Conservation (phyloP, 2,113 vertebrate genomes). For the Coturnix japonica region DNA sequence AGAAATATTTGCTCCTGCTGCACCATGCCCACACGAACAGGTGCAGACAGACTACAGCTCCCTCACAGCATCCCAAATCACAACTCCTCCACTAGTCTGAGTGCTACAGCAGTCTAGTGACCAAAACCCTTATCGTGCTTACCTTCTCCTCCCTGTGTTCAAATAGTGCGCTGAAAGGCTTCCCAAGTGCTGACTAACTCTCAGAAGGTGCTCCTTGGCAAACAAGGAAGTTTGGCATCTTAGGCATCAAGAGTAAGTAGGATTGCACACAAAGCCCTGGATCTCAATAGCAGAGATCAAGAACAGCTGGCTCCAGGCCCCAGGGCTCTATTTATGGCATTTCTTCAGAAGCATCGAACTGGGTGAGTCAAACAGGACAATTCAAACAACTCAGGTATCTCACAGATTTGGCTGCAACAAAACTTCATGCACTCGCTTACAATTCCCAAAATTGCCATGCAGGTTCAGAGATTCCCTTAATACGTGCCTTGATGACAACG, state of each 20-base stretch:
- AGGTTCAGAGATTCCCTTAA: not conserved
- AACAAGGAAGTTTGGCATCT: not conserved
- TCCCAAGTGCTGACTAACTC: not conserved
- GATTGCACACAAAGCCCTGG: not conserved
- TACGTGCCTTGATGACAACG: not conserved
- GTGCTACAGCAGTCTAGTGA: not conserved
- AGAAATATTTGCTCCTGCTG: constrained; percentile 5
- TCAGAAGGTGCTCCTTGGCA: not conserved
- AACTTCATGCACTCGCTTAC: not conserved
- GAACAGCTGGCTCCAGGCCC: not conserved
- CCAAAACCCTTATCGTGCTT: not conserved
- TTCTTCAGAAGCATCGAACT: not conserved
- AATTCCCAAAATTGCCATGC: not conserved
- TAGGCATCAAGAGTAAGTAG: not conserved
- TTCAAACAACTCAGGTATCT: not conserved
- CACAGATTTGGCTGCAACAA: not conserved
- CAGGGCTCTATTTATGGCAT: not conserved
- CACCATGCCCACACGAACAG: not conserved
- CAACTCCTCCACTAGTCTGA: not conserved
- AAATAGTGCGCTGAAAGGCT: not conserved
- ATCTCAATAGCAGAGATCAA: not conserved
- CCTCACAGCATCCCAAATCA: not conserved
- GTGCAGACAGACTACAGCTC: constrained; percentile 6
- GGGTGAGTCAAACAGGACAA: not conserved
- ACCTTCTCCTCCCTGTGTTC: not conserved